phyloP scores from a whole-genome alignment of 2,888 invertebrate species.

The Apotomis betuletana region DNA sequence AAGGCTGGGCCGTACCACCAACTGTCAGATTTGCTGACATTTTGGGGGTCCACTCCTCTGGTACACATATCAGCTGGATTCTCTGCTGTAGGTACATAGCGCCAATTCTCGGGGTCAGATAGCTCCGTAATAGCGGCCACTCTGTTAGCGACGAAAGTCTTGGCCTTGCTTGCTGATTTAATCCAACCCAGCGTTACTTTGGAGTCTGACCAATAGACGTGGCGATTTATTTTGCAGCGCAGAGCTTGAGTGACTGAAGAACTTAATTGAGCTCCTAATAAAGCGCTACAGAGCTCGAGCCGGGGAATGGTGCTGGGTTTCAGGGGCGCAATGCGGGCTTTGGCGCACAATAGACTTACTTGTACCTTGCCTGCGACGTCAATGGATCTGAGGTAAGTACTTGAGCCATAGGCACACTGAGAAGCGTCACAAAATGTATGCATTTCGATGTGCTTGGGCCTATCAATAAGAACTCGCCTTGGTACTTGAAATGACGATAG shows the following conservation, averaged over 20 bases:
- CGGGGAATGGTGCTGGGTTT: too few relatives aligned
- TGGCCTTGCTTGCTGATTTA: neutral
- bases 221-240: too few relatives aligned
- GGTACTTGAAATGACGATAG: conserved; percentile 27
- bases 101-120: conserved; percentile 7
- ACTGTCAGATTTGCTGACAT: too few relatives aligned
- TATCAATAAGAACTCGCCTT: conserved; percentile 9
- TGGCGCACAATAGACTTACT: too few relatives aligned
- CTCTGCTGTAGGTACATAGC: conserved; percentile 38
- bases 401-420: conserved; percentile 19
- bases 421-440: conserved; percentile 30
- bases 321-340: too few relatives aligned
- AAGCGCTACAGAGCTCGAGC: too few relatives aligned
- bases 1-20: too few relatives aligned
- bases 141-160: conserved; percentile 23
- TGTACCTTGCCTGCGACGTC: neutral
- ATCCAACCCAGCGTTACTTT: too few relatives aligned
- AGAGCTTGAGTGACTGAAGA: too few relatives aligned
- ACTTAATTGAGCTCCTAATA: too few relatives aligned
- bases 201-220: too few relatives aligned
- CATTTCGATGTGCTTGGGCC: conserved; percentile 5
- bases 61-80: conserved; percentile 46
- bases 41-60: conserved; percentile 39
- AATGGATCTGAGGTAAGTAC: conserved; percentile 29
- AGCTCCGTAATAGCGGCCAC: conserved; percentile 19